Evolutionary conservation across 2,888 invertebrate genomes (phyloP).

Genomic region (Mongoloraphidia duomilia): DNA sequence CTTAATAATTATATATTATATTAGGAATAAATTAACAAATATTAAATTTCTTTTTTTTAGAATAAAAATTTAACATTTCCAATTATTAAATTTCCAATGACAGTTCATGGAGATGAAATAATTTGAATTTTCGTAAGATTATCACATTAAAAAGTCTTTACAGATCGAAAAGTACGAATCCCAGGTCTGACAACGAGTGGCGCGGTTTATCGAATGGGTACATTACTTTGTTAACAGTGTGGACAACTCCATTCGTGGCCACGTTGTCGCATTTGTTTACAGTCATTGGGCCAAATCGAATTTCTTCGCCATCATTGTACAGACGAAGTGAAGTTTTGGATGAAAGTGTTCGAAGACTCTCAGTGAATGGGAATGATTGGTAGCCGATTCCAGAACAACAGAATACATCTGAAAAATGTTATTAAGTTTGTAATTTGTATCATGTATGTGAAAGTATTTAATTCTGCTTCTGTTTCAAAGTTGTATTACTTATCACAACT

Average conservation of each 20-base stretch:
- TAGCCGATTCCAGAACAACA: constrained; percentile 29
- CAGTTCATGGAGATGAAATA: no score
- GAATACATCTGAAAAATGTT: constrained; percentile 25
- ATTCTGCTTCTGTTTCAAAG: not conserved
- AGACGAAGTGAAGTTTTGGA: constrained; percentile 24
- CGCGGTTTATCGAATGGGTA: constrained; percentile 21
- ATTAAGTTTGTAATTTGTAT: not conserved
- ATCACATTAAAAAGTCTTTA: not conserved
- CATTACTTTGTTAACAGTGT: constrained; percentile 38
- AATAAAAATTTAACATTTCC: no score
- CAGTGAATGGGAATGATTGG: constrained; percentile 28
- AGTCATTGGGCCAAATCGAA: constrained; percentile 25
- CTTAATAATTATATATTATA: no score
- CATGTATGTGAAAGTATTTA: not conserved
- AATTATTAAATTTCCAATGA: no score
- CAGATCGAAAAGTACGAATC: constrained; percentile 3
- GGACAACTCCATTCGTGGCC: constrained; percentile 42
- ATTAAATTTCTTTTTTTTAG: no score
- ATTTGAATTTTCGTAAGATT: no score
- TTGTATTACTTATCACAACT: no score
- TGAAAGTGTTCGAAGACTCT: constrained; percentile 24
- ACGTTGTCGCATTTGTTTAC: constrained; percentile 34
- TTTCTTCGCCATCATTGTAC: constrained; percentile 22
- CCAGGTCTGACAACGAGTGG: constrained; percentile 18
- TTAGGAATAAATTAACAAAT: no score